Base-by-base conservation (phyloP, 2,888 invertebrate species). In the Eupithecia centaureata region DNA sequence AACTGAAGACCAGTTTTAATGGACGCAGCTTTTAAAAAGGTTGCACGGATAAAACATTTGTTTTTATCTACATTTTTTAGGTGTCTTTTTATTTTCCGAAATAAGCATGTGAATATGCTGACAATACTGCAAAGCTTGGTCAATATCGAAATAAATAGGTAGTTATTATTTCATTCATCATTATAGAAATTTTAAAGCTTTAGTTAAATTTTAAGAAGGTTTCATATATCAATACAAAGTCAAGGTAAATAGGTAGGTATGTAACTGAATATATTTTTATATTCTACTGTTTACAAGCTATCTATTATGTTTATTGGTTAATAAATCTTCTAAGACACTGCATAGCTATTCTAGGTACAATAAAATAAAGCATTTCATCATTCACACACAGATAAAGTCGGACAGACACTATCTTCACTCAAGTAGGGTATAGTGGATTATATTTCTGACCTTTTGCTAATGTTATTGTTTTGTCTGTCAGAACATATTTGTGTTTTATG, bases 261-360 rank as follows among this genome's bases (percentile, higher is more conserved):
- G 38, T 38, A 56, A 28, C 54, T n/a, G 2, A 28, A 56, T 54
- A 54, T 28, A 13, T 54, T 56, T 56, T 30, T n/a, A 28, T 30
- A n/a, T 54, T 54, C 7, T 0, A 15, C 25, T 28, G 27, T 52
- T 28, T 27, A n/a, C n/a, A 54, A 18, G 28, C 54, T 54, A 28
- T 56, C 10, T 18, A 56, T 25, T n/a, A 28, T n/a, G 27, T 56
- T 56, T 56, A 56, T 56, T 56, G 54, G 54, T 25, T n/a, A 30
- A 30, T 56, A 30, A 56, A 30, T 56, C 54, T 30, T 28, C 13
- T 5, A 25, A 28, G n/a, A n/a, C 15, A 54, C 54, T 54, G 25
- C n/a, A 30, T 56, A 56, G 28, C 30, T 28, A 30, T 56, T 56
- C 2, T 28, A 47, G 47, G 47, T 47, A 47, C 47, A 47, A 42